Base-by-base conservation (phyloP, 35 echinoderm and acorn worm genomes). In the Diadema setosum region DNA sequence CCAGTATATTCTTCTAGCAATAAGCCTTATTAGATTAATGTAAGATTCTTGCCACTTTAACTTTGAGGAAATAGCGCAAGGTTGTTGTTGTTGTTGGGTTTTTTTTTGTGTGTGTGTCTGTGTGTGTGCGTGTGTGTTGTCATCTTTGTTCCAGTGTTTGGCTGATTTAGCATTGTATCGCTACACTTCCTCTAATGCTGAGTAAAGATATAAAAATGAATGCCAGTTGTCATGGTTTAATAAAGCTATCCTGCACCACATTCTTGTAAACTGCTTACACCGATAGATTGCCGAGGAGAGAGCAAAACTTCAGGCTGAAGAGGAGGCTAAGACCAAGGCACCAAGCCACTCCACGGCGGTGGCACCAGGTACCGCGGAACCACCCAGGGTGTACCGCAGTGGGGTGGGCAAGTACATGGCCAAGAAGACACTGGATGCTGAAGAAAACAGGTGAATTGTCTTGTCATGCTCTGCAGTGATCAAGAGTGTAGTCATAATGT, bases 341-440 rank as follows among this genome's bases (percentile, higher is more conserved):
- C 63, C 82, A 17, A 25, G 84, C 23, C 42, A 90, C 6, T 49
- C 50, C 5, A 27, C 44, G 25, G 46, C 78, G 14, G 84, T 97
- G 26, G 73, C 65, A 37, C 82, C 87, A 25, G 87, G 86, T 18
- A 86, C 83, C 42, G 85, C 90, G 64, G 92, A 99, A 18, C 91
- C 59, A 83, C 96, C 96, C 7, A 84, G 85, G 58, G 86, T 91
- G 3, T 99, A 92, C 58, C 88, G 92, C 57, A 69, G 70, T 31
- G 96, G 96, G 30, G 84, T 98, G 32, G 96, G 96, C 40, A 98
- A 98, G 83, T 98, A 98, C 58, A 94, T 98, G 43, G 60, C 23
- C 30, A 15, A 64, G 23, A 14, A 9, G 24, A 85, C 45, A 36
- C 18, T 5, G 17, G 58, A 55, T 34, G 20, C 11, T 60, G 32